Evolutionary conservation across 2,888 invertebrate species (phyloP), one percentile per base, ranked within the genome.

Genomic region (Brenthis ino): DNA sequence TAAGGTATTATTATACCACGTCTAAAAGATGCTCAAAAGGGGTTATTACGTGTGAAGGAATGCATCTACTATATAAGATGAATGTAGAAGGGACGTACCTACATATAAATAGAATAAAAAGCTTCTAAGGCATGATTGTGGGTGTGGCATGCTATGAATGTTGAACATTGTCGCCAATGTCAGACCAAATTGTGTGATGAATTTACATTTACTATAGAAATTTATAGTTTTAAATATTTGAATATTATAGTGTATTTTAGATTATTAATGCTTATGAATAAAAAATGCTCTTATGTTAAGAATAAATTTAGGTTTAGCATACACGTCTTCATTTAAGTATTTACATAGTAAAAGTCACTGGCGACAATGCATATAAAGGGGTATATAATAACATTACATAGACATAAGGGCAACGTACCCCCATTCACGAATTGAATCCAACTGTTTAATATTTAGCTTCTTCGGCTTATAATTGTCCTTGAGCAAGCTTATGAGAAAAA

Each of bases 401-500:
- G 72, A 83, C 76, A 76, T 70, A 76, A 80, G 81, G 80, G 79
- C 72, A 74, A 90, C 90, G 85, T 94, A 98, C 98, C 98, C 98
- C 90, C 96, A 94, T 88, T 97, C 96, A 83, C 96, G 95, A 77
- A 98, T 95, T 78, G 96, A 96, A 86, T 96, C 96, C 82, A 98
- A 94, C 87, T 98, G 98, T 85, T 97, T 96, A 83, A 96, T 95
- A 78, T 95, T 96, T 77, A 98, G 94, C 82, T 96, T 95, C 84
- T 96, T 95, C 69, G 97, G 96, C 85, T 97, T 86, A 87, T 85
- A 89, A 81, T 76, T 86, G 79, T 90, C 91, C 91, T 87, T 88
- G 85, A 85, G 91, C 80, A 85, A 85, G 90, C 90, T 90, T 81
- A 79, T 80, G 79, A 85, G 82, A 85, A 86, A 79, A 79, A 72